These are phyloP conservation scores for Drosophila subpulchrella DNA, from an alignment of 1,140 invertebrate species.

Conservation along the genomic window DNA sequence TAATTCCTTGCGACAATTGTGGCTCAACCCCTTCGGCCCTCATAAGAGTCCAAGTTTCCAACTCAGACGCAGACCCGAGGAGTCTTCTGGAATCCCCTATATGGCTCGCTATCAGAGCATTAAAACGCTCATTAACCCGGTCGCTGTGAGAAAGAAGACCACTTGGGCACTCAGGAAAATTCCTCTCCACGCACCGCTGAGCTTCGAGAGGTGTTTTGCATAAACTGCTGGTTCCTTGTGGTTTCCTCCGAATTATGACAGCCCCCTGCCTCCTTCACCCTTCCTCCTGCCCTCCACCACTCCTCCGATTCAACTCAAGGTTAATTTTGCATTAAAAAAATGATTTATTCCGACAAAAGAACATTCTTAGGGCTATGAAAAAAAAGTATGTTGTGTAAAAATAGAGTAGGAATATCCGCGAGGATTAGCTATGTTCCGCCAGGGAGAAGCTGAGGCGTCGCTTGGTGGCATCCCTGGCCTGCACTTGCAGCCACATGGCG, in stretches of 20 bases:
- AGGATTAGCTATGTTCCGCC: constrained; percentile 42
- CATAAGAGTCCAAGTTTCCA: constrained; percentile 8
- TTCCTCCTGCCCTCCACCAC: too few relatives aligned
- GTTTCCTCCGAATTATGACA: constrained; percentile 47
- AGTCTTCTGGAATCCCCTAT: constrained; percentile 1
- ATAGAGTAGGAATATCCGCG: constrained; percentile 1
- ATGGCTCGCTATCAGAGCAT: constrained; percentile 64
- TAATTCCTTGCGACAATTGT: constrained; percentile 18
- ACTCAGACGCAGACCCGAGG: not conserved
- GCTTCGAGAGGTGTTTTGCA: constrained; percentile 58
- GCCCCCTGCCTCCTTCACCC: not conserved
- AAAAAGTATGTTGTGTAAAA: constrained; percentile 44
- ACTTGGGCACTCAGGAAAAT: constrained; percentile 16
- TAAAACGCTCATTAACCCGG: constrained; percentile 72
- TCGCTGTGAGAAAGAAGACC: constrained; percentile 49
- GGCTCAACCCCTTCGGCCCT: constrained; percentile 17
- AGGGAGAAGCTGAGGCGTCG: constrained; percentile 75
- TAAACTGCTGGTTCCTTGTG: constrained; percentile 54
- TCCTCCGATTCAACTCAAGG: not conserved
- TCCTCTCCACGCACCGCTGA: constrained; percentile 55
- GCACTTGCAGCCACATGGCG: constrained; percentile 54
- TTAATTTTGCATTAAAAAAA: constrained; percentile 38
- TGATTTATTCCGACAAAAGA: constrained; percentile 35
- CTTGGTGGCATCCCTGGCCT: constrained; percentile 68
- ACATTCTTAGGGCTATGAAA: constrained; percentile 34